phyloP scores from a whole-genome alignment of 2,888 invertebrate species.

The Bruchidius siliquastri region DNA sequence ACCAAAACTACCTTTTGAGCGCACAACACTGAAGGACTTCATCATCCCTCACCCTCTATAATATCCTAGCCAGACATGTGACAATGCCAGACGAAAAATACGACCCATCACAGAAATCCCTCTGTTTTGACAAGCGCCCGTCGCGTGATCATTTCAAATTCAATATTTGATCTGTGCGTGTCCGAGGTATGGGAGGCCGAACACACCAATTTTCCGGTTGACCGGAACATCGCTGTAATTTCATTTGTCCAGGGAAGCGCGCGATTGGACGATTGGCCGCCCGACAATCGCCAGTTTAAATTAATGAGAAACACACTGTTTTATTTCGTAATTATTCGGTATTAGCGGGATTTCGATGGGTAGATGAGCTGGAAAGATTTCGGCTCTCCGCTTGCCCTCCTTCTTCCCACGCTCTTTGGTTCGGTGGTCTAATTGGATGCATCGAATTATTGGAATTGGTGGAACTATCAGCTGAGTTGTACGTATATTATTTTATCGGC shows the following conservation, averaged over 20 bases:
- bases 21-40: too few relatives aligned
- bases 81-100: background rate
- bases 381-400: background rate
- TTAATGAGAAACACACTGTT: background rate
- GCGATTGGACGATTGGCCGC: background rate
- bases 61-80: background rate
- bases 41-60: background rate
- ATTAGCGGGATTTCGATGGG: background rate
- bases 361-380: background rate
- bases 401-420: background rate
- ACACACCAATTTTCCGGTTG: background rate
- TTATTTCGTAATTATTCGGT: background rate
- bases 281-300: background rate
- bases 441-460: background rate
- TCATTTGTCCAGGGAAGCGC: background rate
- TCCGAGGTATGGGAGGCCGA: background rate
- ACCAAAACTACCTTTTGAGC: too few relatives aligned
- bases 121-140: background rate
- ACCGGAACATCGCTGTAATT: background rate
- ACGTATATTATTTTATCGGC: too few relatives aligned
- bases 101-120: background rate
- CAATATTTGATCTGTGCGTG: background rate
- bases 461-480: too few relatives aligned
- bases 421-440: background rate
- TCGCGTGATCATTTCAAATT: background rate